These are phyloP conservation scores for Leptura quadrifasciata DNA, from an alignment of 2,888 invertebrate genomes.

Conservation along the genomic window DNA sequence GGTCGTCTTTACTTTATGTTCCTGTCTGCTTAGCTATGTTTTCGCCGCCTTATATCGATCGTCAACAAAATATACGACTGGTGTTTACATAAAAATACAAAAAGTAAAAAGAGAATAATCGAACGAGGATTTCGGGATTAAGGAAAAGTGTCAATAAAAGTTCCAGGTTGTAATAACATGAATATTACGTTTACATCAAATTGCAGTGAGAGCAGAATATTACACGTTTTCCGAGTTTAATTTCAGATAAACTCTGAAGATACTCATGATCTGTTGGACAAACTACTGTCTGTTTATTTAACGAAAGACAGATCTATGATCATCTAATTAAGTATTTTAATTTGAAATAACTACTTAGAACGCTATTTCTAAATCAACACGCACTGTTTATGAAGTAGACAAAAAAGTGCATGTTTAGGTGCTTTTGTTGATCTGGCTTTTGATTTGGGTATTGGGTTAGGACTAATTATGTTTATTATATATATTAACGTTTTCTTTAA, in stretches of 20 bases:
- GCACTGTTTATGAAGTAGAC: too few relatives aligned
- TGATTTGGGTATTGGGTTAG: too few relatives aligned
- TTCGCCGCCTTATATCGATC: slow-evolving; percentile 1
- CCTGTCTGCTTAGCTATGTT: not conserved
- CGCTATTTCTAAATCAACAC: too few relatives aligned
- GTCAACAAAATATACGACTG: slow-evolving; percentile 16
- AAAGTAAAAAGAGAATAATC: slow-evolving; percentile 2
- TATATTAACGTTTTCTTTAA: too few relatives aligned
- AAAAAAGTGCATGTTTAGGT: too few relatives aligned
- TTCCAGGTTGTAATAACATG: slow-evolving; percentile 21
- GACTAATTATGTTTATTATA: too few relatives aligned
- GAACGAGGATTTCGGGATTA: slow-evolving; percentile 22
- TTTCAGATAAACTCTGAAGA: not conserved
- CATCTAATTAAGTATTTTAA: too few relatives aligned
- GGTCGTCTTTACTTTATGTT: not conserved
- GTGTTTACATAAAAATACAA: not conserved
- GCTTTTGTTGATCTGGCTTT: too few relatives aligned
- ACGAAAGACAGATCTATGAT: too few relatives aligned
- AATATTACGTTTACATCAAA: slow-evolving; percentile 30
- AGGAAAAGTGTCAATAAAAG: slow-evolving; percentile 31
- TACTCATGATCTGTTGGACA: not conserved
- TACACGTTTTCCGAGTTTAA: slow-evolving; percentile 10
- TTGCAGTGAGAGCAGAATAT: slow-evolving; percentile 8
- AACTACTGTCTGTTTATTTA: not conserved
- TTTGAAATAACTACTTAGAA: too few relatives aligned